These are phyloP conservation scores for Xestia xanthographa DNA, from an alignment of 2,888 invertebrate species.

Conservation along the genomic window DNA sequence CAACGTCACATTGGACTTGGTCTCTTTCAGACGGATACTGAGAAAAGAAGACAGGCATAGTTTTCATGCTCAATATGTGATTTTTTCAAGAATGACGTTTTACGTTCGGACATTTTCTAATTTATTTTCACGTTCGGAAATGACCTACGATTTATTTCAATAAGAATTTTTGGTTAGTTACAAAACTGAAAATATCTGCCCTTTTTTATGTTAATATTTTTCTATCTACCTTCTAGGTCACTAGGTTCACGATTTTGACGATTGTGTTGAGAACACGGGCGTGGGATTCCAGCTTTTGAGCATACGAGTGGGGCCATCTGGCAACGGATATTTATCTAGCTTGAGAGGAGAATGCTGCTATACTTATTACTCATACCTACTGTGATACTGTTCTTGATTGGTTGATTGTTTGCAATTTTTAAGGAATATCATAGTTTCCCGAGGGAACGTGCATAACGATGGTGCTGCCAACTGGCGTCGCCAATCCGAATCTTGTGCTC, in stretches of 20 bases:
- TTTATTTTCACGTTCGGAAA: slow-evolving; percentile 47
- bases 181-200: background rate
- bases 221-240: background rate
- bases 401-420: no score
- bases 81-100: slow-evolving; percentile 33
- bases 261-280: background rate
- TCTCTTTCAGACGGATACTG: slow-evolving; percentile 11
- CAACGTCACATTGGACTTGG: slow-evolving; percentile 9
- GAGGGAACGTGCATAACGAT: no score
- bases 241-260: background rate
- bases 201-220: background rate
- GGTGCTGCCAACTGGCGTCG: no score
- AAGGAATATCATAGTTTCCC: no score
- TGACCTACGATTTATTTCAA: background rate
- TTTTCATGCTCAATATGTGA: slow-evolving; percentile 17
- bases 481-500: no score
- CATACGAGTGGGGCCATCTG: background rate
- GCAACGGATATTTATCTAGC: no score
- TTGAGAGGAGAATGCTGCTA: no score
- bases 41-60: slow-evolving; percentile 2
- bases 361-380: no score
- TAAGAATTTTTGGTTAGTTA: no score
- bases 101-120: slow-evolving; percentile 27
- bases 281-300: background rate
- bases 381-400: no score